Percentiles rank a stretch among this genome's conserved stretches.
These are phyloP conservation scores for Triplophysa bombifrons DNA, from an alignment of 2,797 vertebrate genomes.

Conservation along the genomic window DNA sequence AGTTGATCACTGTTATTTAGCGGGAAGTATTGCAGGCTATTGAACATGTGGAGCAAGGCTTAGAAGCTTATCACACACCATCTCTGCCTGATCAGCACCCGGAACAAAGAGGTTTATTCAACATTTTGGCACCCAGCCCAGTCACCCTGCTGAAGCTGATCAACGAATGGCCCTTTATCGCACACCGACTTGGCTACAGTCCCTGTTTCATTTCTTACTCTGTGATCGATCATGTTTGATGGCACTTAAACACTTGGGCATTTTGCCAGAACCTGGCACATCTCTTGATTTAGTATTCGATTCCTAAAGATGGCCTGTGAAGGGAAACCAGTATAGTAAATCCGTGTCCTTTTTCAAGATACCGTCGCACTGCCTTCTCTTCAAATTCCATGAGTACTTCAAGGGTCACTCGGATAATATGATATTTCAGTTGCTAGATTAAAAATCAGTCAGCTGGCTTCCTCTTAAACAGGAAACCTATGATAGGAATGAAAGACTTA, in stretches of 20 bases:
- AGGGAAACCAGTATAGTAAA: conserved; percentile 38
- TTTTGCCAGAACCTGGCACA: conserved; percentile 19
- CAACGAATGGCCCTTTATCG: conserved; percentile 14
- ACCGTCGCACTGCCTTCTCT: conserved; percentile 20
- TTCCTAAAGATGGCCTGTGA: not conserved
- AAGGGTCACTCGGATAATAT: not conserved
- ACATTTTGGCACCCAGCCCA: conserved; percentile 22
- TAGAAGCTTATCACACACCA: conserved; percentile 52
- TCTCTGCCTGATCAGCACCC: conserved; percentile 50
- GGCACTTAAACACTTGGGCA: conserved; percentile 27
- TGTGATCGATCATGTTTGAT: conserved; percentile 12
- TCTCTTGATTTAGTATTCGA: not conserved
- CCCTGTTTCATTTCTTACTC: conserved; percentile 43
- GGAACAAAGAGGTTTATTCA: conserved; percentile 53
- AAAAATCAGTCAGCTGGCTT: not conserved
- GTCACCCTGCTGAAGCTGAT: conserved; percentile 24
- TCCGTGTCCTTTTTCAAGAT: conserved; percentile 36
- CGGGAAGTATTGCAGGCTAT: conserved; percentile 48
- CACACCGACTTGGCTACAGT: conserved; percentile 21
- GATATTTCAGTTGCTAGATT: conserved; percentile 25
- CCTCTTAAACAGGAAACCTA: not conserved
- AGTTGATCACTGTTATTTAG: conserved; percentile 48
- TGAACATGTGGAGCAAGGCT: conserved; percentile 45
- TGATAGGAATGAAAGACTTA: not conserved
- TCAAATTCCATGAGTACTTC: conserved; percentile 27